Evolutionary conservation across 2,797 vertebrate genomes (phyloP).

Genomic region (Prionace glauca): DNA sequence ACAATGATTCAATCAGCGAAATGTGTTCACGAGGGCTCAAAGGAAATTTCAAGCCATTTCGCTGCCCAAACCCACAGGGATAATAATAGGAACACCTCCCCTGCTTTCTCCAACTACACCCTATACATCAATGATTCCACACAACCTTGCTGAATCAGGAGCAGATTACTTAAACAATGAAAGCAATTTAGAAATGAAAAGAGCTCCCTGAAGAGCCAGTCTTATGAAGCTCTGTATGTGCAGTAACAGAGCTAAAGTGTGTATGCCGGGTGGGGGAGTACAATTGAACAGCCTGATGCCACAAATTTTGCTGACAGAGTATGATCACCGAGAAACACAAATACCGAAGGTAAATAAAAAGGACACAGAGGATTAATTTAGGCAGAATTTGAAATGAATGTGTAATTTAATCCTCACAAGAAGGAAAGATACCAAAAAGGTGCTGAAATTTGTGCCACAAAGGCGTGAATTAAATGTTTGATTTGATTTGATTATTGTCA

Average conservation of each 20-base stretch:
- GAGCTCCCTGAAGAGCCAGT: not conserved
- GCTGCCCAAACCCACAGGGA: not conserved
- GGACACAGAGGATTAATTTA: not conserved
- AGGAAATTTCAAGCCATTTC: not conserved
- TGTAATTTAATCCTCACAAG: not conserved
- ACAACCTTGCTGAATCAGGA: not conserved
- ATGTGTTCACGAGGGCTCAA: not conserved
- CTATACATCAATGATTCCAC: not conserved
- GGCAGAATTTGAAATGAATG: not conserved
- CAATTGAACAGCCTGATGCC: not conserved
- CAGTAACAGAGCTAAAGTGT: not conserved
- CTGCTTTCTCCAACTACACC: not conserved
- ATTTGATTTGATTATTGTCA: too few relatives aligned
- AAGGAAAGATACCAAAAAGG: not conserved
- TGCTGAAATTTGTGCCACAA: not conserved
- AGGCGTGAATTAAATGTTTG: not conserved
- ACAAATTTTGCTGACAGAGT: not conserved
- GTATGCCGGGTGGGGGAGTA: not conserved
- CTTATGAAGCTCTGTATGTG: not conserved
- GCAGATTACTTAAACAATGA: not conserved
- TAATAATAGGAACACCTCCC: not conserved
- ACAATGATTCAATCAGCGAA: constrained; percentile 29
- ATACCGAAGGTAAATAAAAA: not conserved
- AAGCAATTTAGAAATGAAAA: constrained; percentile 26
- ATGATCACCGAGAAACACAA: not conserved